phyloP scores from a whole-genome alignment of 2,888 invertebrate genomes.

The Masnerella sp. region DNA sequence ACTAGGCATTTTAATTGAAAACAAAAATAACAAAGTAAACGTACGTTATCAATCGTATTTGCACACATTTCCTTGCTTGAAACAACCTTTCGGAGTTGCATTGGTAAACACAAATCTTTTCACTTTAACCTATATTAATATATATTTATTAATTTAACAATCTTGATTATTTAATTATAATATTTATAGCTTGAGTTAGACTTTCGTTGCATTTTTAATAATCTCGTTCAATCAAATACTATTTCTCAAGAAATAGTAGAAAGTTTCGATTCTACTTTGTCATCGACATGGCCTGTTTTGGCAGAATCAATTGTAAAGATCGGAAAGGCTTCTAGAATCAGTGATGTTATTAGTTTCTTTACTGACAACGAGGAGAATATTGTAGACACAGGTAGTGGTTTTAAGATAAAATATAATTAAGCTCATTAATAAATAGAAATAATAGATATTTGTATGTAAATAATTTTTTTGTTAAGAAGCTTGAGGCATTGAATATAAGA shows the following conservation, averaged over 20 bases:
- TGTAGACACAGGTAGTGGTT: slow-evolving; percentile 8
- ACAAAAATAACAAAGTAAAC: neutral
- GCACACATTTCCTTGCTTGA: slow-evolving; percentile 9
- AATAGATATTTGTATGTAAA: neutral
- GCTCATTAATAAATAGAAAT: slow-evolving; percentile 9
- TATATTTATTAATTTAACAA: neutral
- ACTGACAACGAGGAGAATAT: neutral
- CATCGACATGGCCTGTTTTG: slow-evolving; percentile 4
- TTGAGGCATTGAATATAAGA: too few relatives aligned
- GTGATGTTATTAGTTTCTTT: slow-evolving; percentile 14
- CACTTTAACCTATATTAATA: neutral
- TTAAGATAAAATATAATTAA: neutral
- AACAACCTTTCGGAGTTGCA: slow-evolving; percentile 8
- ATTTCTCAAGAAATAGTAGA: slow-evolving; percentile 9
- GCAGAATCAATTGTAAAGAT: slow-evolving; percentile 3
- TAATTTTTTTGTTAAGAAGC: too few relatives aligned
- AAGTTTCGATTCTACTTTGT: slow-evolving; percentile 5
- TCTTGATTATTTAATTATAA: slow-evolving; percentile 6
- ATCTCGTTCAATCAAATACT: neutral
- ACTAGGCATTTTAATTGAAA: neutral
- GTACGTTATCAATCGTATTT: slow-evolving; percentile 11
- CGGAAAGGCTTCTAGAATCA: slow-evolving; percentile 5
- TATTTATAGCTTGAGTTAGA: slow-evolving; percentile 9
- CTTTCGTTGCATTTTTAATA: neutral
- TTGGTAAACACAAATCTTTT: slow-evolving; percentile 7